Conservation (phyloP, 2,113 vertebrate species). For the Tenebrosternarchus preto region DNA sequence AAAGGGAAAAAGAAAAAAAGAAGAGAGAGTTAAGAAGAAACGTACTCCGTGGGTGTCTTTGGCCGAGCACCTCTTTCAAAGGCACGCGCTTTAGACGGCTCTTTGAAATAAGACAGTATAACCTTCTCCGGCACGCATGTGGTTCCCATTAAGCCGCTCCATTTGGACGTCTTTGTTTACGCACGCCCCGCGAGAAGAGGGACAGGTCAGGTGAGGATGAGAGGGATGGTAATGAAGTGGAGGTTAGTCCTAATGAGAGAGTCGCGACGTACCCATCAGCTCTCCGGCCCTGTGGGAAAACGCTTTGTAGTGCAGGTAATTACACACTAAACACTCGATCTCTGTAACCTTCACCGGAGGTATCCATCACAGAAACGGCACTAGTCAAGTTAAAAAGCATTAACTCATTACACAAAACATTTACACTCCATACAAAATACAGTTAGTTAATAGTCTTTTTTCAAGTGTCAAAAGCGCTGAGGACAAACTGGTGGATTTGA, state of each 20-base stretch:
- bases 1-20: background rate
- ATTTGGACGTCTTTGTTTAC: conserved; percentile 36
- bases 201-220: conserved; percentile 49
- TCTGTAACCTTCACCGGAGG: conserved; percentile 46
- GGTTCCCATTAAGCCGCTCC: background rate
- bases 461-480: background rate
- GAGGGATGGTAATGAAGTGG: conserved; percentile 51
- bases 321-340: conserved; percentile 52
- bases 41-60: too few relatives aligned
- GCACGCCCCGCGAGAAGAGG: conserved; percentile 34
- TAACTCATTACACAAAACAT: conserved; percentile 46
- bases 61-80: background rate
- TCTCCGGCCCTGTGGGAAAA: conserved; percentile 46
- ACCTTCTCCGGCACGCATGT: background rate
- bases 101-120: background rate
- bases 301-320: conserved; percentile 56
- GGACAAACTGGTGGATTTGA: background rate
- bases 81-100: background rate
- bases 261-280: conserved; percentile 46
- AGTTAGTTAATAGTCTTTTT: conserved; percentile 34
- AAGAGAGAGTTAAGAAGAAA: too few relatives aligned
- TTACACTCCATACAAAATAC: conserved; percentile 39
- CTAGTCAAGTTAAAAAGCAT: conserved; percentile 45
- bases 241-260: conserved; percentile 53
- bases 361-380: conserved; percentile 31